Conservation (phyloP, 1,140 invertebrate genomes). For the Drosophila kurseongensis region DNA sequence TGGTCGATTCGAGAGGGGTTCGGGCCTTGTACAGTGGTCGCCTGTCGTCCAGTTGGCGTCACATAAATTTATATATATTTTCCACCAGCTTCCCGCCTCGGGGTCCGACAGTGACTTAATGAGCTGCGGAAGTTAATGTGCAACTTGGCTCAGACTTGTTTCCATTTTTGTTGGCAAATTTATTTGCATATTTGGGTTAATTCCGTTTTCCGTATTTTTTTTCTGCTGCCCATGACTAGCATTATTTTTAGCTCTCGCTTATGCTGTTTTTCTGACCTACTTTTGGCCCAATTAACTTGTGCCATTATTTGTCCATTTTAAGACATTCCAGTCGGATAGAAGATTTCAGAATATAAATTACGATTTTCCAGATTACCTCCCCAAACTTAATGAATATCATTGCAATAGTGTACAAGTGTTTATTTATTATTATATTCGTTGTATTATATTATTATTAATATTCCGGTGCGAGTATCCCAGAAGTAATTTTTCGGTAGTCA, state of each 20-base stretch:
- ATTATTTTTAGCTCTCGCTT: constrained; percentile 37
- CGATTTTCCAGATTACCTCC: too few relatives aligned
- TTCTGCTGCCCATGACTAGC: constrained; percentile 44
- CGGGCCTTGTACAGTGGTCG: constrained; percentile 27
- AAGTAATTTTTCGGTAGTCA: too few relatives aligned
- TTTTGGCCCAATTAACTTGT: constrained; percentile 56
- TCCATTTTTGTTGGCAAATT: constrained; percentile 59
- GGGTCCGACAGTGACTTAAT: constrained; percentile 75
- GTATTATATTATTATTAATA: neutral
- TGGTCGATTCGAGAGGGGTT: constrained; percentile 13
- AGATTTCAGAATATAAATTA: too few relatives aligned
- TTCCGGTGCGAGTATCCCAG: too few relatives aligned
- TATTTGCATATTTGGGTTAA: constrained; percentile 82
- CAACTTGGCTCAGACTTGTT: constrained; percentile 60
- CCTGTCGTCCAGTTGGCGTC: constrained; percentile 76
- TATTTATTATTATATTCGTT: neutral
- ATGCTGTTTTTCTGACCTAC: constrained; percentile 30
- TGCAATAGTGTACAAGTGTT: constrained; percentile 1
- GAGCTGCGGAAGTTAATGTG: constrained; percentile 82
- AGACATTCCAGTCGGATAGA: too few relatives aligned
- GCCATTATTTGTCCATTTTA: constrained; percentile 20
- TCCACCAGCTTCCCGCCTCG: constrained; percentile 30
- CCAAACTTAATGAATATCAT: too few relatives aligned
- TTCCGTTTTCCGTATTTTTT: constrained; percentile 49
- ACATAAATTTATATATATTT: constrained; percentile 77